phyloP scores from a whole-genome alignment of 1,140 invertebrate species.

The Lasaia peninsularis region DNA sequence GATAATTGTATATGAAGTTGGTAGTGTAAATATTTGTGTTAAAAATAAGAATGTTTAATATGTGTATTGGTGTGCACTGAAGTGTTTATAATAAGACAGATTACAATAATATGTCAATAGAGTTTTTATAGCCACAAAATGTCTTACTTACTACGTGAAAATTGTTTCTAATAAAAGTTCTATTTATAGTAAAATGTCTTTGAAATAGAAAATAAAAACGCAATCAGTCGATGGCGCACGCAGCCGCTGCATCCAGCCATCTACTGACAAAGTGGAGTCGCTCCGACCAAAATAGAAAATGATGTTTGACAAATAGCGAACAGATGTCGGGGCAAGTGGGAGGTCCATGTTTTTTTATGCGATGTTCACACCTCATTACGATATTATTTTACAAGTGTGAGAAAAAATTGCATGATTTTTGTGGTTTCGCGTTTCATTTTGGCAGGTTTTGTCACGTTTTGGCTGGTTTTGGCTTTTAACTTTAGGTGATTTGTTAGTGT shows the following conservation, averaged over 20 bases:
- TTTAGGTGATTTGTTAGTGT: too few species aligned
- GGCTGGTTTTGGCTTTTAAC: neutral
- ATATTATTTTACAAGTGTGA: neutral
- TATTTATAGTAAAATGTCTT: conserved; percentile 1
- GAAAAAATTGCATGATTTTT: neutral
- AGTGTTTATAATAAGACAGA: too few species aligned
- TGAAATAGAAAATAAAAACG: conserved; percentile 14
- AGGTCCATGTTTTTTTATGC: conserved; percentile 23
- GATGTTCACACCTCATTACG: conserved; percentile 30
- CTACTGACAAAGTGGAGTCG: conserved; percentile 39
- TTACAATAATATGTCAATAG: too few species aligned
- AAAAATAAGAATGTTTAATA: too few species aligned
- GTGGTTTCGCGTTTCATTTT: neutral
- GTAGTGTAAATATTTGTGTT: too few species aligned
- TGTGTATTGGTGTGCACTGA: too few species aligned
- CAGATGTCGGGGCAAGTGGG: conserved; percentile 56
- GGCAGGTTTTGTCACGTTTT: too few species aligned
- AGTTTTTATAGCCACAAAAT: too few species aligned
- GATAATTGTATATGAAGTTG: too few species aligned
- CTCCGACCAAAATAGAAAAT: conserved; percentile 63
- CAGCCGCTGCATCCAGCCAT: conserved; percentile 21
- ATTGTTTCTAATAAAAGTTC: neutral
- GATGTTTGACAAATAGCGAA: conserved; percentile 71
- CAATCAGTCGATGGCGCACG: conserved; percentile 16
- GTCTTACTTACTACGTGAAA: neutral